A percentile compares a stretch with the other conserved stretches of the same genome.
phyloP scores from a whole-genome alignment of 2,888 invertebrate species.

The Eristalis intricaria region DNA sequence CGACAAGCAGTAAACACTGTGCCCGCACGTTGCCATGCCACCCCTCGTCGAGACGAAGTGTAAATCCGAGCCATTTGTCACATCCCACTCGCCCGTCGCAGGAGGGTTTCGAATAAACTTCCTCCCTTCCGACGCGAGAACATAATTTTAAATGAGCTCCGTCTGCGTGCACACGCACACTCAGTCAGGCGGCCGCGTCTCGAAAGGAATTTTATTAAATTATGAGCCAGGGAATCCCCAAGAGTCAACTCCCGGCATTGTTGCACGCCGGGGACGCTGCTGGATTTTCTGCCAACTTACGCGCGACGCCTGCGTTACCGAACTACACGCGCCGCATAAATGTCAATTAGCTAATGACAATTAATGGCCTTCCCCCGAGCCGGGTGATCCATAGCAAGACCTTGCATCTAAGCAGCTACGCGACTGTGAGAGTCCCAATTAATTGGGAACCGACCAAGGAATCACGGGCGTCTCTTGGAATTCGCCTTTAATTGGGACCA shows the following conservation, averaged over 20 bases:
- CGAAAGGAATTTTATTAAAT: slow-evolving; percentile 62
- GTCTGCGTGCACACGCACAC: slow-evolving; percentile 8
- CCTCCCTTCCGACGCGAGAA: slow-evolving; percentile 4
- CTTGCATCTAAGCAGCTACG: not conserved
- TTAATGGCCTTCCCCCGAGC: slow-evolving; percentile 52
- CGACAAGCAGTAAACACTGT: not conserved
- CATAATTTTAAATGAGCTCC: slow-evolving; percentile 65
- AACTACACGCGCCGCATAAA: slow-evolving; percentile 65
- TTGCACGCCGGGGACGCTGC: slow-evolving; percentile 3
- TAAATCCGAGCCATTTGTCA: slow-evolving; percentile 65
- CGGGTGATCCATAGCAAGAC: slow-evolving; percentile 20
- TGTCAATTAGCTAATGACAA: slow-evolving; percentile 72
- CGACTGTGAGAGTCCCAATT: slow-evolving; percentile 36
- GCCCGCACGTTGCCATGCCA: not conserved
- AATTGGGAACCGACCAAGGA: slow-evolving; percentile 38
- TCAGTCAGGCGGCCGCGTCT: slow-evolving; percentile 11
- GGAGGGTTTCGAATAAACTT: slow-evolving; percentile 45
- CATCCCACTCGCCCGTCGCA: slow-evolving; percentile 28
- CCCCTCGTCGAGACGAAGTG: slow-evolving; percentile 24
- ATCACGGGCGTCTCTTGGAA: slow-evolving; percentile 46
- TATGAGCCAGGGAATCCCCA: slow-evolving; percentile 61
- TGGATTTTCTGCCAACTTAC: slow-evolving; percentile 23
- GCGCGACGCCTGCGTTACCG: not conserved
- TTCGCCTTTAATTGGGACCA: slow-evolving; percentile 59
- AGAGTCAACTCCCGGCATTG: slow-evolving; percentile 47